These are phyloP conservation scores for Mystacornis crossleyi DNA, from an alignment of 2,113 vertebrate genomes.

Conservation along the genomic window DNA sequence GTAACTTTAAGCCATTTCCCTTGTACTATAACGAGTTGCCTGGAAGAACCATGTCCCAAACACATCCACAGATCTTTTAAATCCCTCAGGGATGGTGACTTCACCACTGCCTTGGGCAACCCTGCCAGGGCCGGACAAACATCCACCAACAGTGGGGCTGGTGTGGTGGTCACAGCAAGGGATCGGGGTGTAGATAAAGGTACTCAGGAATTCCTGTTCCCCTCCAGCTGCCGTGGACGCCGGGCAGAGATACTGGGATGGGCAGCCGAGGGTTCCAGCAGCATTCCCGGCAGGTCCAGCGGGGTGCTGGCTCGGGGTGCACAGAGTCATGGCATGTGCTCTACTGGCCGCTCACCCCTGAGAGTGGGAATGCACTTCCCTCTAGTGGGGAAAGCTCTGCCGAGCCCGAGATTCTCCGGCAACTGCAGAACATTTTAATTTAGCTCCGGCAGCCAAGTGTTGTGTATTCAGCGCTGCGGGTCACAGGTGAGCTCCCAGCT, in stretches of 20 bases:
- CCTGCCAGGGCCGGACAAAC: not conserved
- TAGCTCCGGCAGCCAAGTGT: not conserved
- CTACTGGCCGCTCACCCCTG: not conserved
- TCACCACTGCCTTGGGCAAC: not conserved
- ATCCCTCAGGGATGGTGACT: not conserved
- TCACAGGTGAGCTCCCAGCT: not conserved
- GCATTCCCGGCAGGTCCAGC: not conserved
- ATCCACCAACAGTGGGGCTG: not conserved
- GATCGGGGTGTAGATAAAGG: rapidly evolving
- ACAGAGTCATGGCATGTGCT: not conserved
- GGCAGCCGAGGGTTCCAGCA: not conserved
- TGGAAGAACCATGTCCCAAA: not conserved
- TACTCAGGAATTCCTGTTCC: not conserved
- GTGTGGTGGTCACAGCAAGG: rapidly evolving
- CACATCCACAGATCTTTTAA: not conserved
- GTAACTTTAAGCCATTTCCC: not conserved
- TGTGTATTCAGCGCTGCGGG: not conserved
- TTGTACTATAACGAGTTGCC: rapidly evolving
- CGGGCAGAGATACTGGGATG: rapidly evolving
- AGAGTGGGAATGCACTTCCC: slow-evolving; percentile 55
- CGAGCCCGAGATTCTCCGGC: not conserved
- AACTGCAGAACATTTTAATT: not conserved
- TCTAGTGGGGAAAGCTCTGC: slow-evolving; percentile 52
- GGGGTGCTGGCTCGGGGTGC: rapidly evolving
- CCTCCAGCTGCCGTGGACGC: not conserved